A percentile compares a stretch with the other conserved stretches of the same genome.
Conservation (phyloP, 2,888 invertebrate species). For the Oeneis ivallda region DNA sequence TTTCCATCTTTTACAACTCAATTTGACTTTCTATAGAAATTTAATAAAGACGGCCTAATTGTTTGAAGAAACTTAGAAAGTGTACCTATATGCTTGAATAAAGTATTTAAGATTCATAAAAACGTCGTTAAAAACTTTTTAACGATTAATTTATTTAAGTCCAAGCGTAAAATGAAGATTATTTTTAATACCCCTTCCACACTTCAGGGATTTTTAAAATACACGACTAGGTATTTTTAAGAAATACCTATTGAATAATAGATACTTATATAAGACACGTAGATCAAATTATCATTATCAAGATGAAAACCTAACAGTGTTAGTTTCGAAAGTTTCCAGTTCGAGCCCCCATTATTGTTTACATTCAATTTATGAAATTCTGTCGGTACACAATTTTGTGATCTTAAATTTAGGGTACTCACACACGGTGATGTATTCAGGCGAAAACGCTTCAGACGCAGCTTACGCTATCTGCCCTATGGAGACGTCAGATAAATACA, state of each 20-base stretch:
- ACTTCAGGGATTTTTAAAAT: too few relatives aligned
- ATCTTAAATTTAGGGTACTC: neutral
- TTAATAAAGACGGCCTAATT: neutral
- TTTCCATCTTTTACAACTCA: neutral
- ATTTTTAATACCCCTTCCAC: too few relatives aligned
- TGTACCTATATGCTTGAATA: neutral
- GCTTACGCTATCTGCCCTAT: too few relatives aligned
- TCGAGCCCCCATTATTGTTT: neutral
- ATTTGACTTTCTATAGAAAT: neutral
- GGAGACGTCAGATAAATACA: too few relatives aligned
- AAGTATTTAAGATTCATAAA: too few relatives aligned
- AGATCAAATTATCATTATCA: constrained; percentile 4
- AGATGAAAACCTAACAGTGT: neutral
- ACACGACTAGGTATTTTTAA: too few relatives aligned
- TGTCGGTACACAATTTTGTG: neutral
- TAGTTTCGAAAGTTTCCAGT: constrained; percentile 1
- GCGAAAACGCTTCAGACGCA: neutral
- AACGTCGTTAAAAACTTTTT: too few relatives aligned
- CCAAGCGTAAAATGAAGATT: too few relatives aligned
- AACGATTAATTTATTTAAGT: too few relatives aligned
- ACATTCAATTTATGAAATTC: constrained; percentile 5
- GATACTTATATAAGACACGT: too few relatives aligned
- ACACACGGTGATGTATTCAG: neutral
- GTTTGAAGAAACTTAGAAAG: constrained; percentile 1
- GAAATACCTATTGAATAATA: neutral